Percentiles rank a stretch among this genome's conserved stretches.
Conservation (phyloP, 2,888 invertebrate species). For the Argynnis bischoffii region DNA sequence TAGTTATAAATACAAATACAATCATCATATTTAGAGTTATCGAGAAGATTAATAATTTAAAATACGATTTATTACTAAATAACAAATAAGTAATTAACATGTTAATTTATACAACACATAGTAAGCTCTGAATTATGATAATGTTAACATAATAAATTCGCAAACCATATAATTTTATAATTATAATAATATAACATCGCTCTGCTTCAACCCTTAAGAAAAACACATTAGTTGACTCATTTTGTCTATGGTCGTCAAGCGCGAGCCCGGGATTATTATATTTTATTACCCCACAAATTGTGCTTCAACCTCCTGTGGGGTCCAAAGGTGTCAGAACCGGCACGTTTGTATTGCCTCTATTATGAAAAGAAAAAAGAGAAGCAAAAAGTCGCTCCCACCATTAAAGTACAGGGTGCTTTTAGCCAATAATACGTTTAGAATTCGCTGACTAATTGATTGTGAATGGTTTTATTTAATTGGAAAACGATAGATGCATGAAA, state of each 20-base stretch:
- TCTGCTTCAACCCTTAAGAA: slow-evolving; percentile 14
- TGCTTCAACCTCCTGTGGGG: slow-evolving; percentile 72
- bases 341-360: slow-evolving; percentile 77
- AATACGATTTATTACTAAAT: too few relatives aligned
- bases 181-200: slow-evolving; percentile 8
- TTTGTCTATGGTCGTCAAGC: slow-evolving; percentile 37
- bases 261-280: slow-evolving; percentile 61
- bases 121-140: too few relatives aligned
- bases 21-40: too few relatives aligned
- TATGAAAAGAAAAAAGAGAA: slow-evolving; percentile 64
- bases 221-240: slow-evolving; percentile 32
- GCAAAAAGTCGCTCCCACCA: slow-evolving; percentile 69
- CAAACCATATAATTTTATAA: neutral
- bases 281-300: slow-evolving; percentile 78
- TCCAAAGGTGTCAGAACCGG: slow-evolving; percentile 77
- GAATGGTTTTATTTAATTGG: slow-evolving; percentile 65
- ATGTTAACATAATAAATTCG: neutral
- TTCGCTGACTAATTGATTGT: slow-evolving; percentile 78
- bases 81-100: too few relatives aligned
- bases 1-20: too few relatives aligned
- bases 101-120: too few relatives aligned
- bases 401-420: slow-evolving; percentile 62
- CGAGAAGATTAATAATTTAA: too few relatives aligned
- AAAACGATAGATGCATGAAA: slow-evolving; percentile 56
- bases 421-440: slow-evolving; percentile 65